A percentile compares a stretch with the other conserved stretches of the same genome.
Conservation (phyloP, 2,797 vertebrate genomes). For the Synanceia verrucosa region DNA sequence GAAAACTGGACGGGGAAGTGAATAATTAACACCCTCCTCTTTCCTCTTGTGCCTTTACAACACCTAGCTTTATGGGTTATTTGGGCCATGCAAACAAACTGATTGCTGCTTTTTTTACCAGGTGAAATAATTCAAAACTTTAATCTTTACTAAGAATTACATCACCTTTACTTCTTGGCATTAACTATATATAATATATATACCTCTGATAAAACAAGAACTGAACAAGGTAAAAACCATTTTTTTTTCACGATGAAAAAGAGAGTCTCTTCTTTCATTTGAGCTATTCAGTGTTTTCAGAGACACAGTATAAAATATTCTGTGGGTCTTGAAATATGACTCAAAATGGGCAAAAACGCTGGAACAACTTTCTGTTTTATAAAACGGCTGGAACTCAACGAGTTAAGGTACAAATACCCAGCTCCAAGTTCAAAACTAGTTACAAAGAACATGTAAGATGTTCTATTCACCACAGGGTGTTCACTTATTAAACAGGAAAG, state of each 20-base stretch:
- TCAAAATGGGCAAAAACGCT: too few relatives aligned
- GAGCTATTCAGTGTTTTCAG: too few relatives aligned
- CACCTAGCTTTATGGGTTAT: constrained; percentile 30
- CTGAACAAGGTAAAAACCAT: too few relatives aligned
- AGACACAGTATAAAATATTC: too few relatives aligned
- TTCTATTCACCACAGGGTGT: background rate
- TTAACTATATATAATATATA: background rate
- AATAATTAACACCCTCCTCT: constrained; percentile 57
- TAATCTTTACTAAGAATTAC: background rate
- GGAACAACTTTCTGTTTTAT: too few relatives aligned
- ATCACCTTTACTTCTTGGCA: background rate
- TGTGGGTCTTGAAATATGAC: too few relatives aligned
- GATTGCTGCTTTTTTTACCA: constrained; percentile 11
- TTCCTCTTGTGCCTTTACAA: constrained; percentile 20
- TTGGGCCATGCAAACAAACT: constrained; percentile 3
- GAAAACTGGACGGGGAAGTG: constrained; percentile 48
- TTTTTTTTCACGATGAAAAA: too few relatives aligned
- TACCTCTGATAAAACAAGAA: too few relatives aligned
- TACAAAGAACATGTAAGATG: background rate
- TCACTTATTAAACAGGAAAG: constrained; percentile 13
- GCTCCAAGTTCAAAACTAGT: background rate
- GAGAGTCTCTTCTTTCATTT: too few relatives aligned
- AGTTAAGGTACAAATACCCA: background rate
- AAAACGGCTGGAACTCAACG: too few relatives aligned
- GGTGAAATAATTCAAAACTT: background rate